These are phyloP conservation scores for Octonoba sinensis DNA, from an alignment of 2,888 invertebrate species.

Conservation along the genomic window DNA sequence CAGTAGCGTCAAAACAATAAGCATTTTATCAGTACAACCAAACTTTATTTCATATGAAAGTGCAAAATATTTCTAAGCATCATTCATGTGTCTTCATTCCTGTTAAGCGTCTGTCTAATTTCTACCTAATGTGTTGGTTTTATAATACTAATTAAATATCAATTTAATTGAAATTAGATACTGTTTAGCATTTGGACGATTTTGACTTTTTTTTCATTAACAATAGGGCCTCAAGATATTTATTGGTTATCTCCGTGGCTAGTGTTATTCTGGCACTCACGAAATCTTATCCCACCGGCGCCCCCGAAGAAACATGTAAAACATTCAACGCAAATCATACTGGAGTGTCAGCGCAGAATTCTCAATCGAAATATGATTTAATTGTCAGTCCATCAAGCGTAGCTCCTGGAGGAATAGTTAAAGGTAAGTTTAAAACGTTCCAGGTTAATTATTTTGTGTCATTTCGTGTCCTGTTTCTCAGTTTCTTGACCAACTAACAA, in stretches of 20 bases:
- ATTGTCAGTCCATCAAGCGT: constrained; percentile 23
- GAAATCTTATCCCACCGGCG: constrained; percentile 29
- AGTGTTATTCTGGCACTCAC: constrained; percentile 1
- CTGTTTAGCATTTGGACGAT: neutral
- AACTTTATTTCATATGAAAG: too few species aligned
- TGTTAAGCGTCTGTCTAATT: too few species aligned
- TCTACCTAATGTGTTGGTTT: too few species aligned
- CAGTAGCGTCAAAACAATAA: too few species aligned
- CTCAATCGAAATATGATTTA: constrained; percentile 10
- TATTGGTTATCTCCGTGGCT: constrained; percentile 5
- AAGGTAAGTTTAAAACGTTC: constrained; percentile 15
- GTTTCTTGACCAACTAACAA: too few species aligned
- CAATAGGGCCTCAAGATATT: constrained; percentile 2
- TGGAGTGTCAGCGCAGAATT: constrained; percentile 9
- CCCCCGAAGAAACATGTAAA: constrained; percentile 38
- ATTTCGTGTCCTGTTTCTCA: too few species aligned
- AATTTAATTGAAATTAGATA: too few species aligned
- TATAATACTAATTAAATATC: too few species aligned
- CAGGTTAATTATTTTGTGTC: neutral
- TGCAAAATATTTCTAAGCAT: too few species aligned
- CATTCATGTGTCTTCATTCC: too few species aligned
- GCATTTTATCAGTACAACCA: too few species aligned
- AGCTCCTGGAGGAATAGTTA: constrained; percentile 22
- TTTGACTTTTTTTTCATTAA: neutral
- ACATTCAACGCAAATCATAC: constrained; percentile 35